Evolutionary conservation across 2,113 vertebrate species (phyloP), one percentile per base, ranked within the genome.

Genomic region (Corvus cornix): DNA sequence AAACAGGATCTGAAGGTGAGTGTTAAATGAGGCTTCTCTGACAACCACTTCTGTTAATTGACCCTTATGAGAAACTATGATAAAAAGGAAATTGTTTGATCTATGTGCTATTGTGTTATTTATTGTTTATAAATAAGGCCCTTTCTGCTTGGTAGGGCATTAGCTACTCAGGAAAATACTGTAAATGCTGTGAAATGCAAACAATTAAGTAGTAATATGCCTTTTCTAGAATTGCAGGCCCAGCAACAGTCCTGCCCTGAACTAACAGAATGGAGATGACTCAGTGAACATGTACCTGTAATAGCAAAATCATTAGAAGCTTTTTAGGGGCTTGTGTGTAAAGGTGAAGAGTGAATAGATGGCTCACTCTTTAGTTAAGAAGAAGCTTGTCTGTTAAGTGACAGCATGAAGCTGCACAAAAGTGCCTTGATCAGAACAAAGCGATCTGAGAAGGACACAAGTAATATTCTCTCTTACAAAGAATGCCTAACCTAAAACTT

Each of bases 1-100:
- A 99, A 96, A 99, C 99, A 12, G 99, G 99, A 93, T 97, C 99
- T 56, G 99, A 99, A 98, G 99, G 99, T 99, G 96, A 98, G 89
- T 92, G 21, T 64, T 22, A 72, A 81, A 84, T 72, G 13, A 70
- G 11, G 31, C 16, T 94, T 16, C 78, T 23, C 16, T 87, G 18
- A 33, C 35, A 58, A 51, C 16, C 4, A 2, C 16, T 41, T 87
- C 16, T 83, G 62, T 72, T 89, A n/a, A 26, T 51, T 53, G 77
- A 73, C 23, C 6, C 7, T 37, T 51, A 7, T 8, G 22, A 51
- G 20, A 78, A 52, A 31, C 33, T 58, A 4, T 31, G 14, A 10
- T 74, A 37, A 37, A 37, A 53, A 59, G 23, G 41, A 84, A 90
- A 52, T 56, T 11, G 80, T 37, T 79, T 88, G 2, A 28, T 37